phyloP scores from a whole-genome alignment of 1,140 invertebrate genomes.

The Lordiphosa mommai region DNA sequence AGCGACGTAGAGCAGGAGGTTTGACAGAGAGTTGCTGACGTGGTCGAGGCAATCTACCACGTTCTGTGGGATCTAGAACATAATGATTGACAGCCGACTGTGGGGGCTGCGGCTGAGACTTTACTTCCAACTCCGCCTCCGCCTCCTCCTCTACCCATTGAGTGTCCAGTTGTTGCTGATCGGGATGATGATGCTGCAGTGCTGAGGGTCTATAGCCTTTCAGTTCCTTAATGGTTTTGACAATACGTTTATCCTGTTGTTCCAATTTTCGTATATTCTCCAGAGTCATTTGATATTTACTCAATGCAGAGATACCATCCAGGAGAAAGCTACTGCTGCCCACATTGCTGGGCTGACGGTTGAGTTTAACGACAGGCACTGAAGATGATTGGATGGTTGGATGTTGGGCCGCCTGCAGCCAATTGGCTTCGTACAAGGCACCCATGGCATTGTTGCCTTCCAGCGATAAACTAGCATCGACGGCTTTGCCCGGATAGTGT shows the following conservation, averaged over 20 bases:
- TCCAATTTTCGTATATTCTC: conserved; percentile 80
- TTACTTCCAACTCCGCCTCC: conserved; percentile 1
- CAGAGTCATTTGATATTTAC: conserved; percentile 83
- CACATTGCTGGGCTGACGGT: conserved; percentile 49
- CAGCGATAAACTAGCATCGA: conserved; percentile 82
- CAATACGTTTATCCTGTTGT: conserved; percentile 43
- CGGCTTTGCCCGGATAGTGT: conserved; percentile 89
- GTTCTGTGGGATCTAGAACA: conserved; percentile 63
- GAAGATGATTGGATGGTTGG: conserved; percentile 5
- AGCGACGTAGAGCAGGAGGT: conserved; percentile 63
- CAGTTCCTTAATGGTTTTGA: conserved; percentile 81
- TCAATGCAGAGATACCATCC: conserved; percentile 82
- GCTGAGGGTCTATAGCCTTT: conserved; percentile 83
- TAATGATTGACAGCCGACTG: conserved; percentile 57
- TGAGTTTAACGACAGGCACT: conserved; percentile 16
- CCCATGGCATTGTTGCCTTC: conserved; percentile 85
- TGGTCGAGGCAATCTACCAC: conserved; percentile 49
- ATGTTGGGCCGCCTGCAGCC: conserved; percentile 83
- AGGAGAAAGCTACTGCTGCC: conserved; percentile 64
- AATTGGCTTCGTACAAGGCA: conserved; percentile 90
- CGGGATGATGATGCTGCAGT: conserved; percentile 80
- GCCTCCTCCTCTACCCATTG: conserved; percentile 80
- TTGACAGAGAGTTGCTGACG: conserved; percentile 66
- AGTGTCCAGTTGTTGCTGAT: conserved; percentile 80
- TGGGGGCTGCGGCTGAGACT: neutral